These are phyloP conservation scores for Marasmarcha lunaedactyla DNA, from an alignment of 2,888 invertebrate genomes.

Conservation along the genomic window DNA sequence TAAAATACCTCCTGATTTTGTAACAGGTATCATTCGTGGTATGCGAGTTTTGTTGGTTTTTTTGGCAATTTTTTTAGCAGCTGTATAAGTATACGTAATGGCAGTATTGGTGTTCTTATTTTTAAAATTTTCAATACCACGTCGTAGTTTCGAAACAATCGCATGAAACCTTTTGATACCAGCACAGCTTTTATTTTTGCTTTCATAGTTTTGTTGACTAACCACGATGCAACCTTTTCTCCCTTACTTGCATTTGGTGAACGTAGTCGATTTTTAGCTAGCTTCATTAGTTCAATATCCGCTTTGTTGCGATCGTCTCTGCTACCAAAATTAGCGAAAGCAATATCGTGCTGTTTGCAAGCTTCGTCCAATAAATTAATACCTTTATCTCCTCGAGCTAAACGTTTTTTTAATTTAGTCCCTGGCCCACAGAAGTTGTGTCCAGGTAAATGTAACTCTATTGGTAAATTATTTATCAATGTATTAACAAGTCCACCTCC, in stretches of 20 bases:
- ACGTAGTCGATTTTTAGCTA: constrained; percentile 2
- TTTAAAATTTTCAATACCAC: background rate
- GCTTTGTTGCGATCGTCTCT: constrained; percentile 22
- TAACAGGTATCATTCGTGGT: too few relatives aligned
- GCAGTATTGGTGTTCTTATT: constrained; percentile 22
- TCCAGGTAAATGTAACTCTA: constrained; percentile 20
- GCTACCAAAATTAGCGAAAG: constrained; percentile 14
- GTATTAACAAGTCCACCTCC: constrained; percentile 11
- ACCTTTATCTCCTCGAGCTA: constrained; percentile 26
- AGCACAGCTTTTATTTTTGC: constrained; percentile 21
- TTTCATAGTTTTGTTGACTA: constrained; percentile 25
- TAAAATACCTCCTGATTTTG: too few relatives aligned
- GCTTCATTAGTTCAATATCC: constrained; percentile 23
- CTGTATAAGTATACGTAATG: too few relatives aligned
- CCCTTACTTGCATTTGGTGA: constrained; percentile 12
- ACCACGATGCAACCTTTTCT: constrained; percentile 24
- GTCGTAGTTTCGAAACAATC: background rate
- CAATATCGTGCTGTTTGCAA: constrained; percentile 18
- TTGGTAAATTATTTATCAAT: constrained; percentile 12
- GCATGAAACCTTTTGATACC: constrained; percentile 13
- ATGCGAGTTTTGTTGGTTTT: too few relatives aligned
- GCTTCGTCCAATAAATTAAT: constrained; percentile 16
- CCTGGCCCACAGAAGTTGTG: constrained; percentile 21
- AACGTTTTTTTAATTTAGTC: constrained; percentile 21
- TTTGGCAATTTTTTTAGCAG: too few relatives aligned